Evolutionary conservation across 2,113 vertebrate genomes (phyloP), one percentile per base, ranked within the genome.

Genomic region (Brevimyrus niger): DNA sequence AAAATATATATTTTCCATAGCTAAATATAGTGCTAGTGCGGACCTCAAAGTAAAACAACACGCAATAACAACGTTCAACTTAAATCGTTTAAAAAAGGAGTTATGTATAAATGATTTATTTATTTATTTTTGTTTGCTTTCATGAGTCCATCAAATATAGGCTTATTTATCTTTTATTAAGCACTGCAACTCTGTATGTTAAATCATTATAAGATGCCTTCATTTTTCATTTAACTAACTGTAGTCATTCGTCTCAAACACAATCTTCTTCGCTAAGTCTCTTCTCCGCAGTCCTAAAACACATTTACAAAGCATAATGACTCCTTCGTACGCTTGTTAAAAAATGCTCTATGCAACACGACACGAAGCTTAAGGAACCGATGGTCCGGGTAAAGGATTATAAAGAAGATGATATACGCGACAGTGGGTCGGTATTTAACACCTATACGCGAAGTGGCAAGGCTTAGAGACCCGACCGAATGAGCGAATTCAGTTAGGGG

Each of bases 401-500:
- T 69, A 88, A 88, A 88, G 88, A 48, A 51, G 46, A 47, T 21
- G 73, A 48, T 48, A 82, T 88, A 87, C 31, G 50, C n/a, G 69
- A 82, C 46, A 73, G 46, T 48, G 48, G 27, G 27, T 88, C 61
- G 65, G 61, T 76, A 69, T 88, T 88, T 35, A 88, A 76, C 61
- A 46, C 65, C 58, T 73, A 50, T 88, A 48, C 87, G 21, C 44
- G 17, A 23, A 53, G 88, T 80, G 53, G 90, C 88, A 84, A 6
- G 86, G 92, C 42, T 90, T 89, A 92, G 92, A 92, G 92, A 91
- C 73, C 83, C 90, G 88, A 92, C 89, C 58, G 61, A 88, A 90
- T 82, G 90, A 89, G 85, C 48, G 47, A 35, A 90, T 58, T 76
- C 83, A 89, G 65, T 50, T 38, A 53, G 15, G 15, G 47, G 47